A percentile compares a stretch with the other conserved stretches of the same genome.
Conservation (phyloP, 2,888 invertebrate species). For the Scaptomyza polygonia region DNA sequence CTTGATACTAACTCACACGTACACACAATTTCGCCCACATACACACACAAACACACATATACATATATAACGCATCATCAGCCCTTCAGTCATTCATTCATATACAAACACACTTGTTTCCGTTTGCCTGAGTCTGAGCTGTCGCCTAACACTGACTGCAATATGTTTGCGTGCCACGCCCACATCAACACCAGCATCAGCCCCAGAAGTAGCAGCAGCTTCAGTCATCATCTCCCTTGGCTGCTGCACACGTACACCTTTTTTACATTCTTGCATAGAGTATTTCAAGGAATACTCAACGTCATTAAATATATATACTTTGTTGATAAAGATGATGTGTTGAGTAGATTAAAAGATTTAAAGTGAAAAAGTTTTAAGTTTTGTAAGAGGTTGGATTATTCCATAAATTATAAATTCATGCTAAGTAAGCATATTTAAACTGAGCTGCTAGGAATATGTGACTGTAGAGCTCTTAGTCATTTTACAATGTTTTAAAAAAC, state of each 20-base stretch:
- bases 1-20: conserved; percentile 75
- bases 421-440: background rate
- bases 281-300: conserved; percentile 8
- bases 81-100: conserved; percentile 59
- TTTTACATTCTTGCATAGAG: conserved; percentile 9
- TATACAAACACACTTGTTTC: conserved; percentile 40
- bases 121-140: conserved; percentile 46
- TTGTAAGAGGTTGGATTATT: background rate
- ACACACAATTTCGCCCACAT: conserved; percentile 11
- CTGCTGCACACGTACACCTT: conserved; percentile 51
- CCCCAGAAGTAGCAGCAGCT: conserved; percentile 2
- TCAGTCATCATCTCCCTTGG: conserved; percentile 22
- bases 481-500: too few species aligned
- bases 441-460: too few species aligned
- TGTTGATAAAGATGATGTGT: background rate
- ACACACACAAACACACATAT: conserved; percentile 17
- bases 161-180: conserved; percentile 70
- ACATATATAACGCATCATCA: conserved; percentile 48
- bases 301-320: background rate
- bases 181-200: conserved; percentile 24
- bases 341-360: background rate
- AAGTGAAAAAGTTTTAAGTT: background rate
- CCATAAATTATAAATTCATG: background rate
- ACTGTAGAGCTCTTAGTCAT: background rate
- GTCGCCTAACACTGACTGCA: conserved; percentile 68